Evolutionary conservation across 2,113 vertebrate species (phyloP).

Genomic region (Salvator merianae): DNA sequence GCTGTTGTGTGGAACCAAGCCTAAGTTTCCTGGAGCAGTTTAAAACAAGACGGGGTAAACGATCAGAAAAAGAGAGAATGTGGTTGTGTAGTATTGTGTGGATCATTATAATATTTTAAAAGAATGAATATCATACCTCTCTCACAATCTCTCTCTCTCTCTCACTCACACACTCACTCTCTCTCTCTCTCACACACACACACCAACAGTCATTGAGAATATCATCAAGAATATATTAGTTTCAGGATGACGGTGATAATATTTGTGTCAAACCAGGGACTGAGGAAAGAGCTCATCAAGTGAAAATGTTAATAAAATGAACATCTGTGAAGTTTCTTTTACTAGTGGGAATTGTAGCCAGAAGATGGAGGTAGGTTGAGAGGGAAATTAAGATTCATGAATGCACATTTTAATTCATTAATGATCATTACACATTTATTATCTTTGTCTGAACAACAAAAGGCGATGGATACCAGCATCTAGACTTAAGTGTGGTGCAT

Average conservation of each 20-base stretch:
- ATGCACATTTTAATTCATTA: constrained; percentile 31
- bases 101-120: too few relatives aligned
- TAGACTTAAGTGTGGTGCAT: not conserved
- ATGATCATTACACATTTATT: constrained; percentile 14
- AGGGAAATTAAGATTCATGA: constrained; percentile 18
- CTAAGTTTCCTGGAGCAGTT: not conserved
- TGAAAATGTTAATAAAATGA: constrained; percentile 26
- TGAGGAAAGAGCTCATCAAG: constrained; percentile 12
- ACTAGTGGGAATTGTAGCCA: constrained; percentile 32
- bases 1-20: too few relatives aligned
- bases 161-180: too few relatives aligned
- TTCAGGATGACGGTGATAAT: not conserved
- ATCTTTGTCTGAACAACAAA: not conserved
- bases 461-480: not conserved
- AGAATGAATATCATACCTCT: too few relatives aligned
- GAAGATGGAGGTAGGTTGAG: not conserved
- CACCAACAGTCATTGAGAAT: not conserved
- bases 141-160: too few relatives aligned
- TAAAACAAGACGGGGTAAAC: not conserved
- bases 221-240: not conserved
- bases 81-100: not conserved
- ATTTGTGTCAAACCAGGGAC: not conserved
- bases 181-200: too few relatives aligned
- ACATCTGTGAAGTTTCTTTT: constrained; percentile 29
- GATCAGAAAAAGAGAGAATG: too few relatives aligned